These are phyloP conservation scores for Catharus bicknelli DNA, from an alignment of 2,113 vertebrate species.

Conservation along the genomic window DNA sequence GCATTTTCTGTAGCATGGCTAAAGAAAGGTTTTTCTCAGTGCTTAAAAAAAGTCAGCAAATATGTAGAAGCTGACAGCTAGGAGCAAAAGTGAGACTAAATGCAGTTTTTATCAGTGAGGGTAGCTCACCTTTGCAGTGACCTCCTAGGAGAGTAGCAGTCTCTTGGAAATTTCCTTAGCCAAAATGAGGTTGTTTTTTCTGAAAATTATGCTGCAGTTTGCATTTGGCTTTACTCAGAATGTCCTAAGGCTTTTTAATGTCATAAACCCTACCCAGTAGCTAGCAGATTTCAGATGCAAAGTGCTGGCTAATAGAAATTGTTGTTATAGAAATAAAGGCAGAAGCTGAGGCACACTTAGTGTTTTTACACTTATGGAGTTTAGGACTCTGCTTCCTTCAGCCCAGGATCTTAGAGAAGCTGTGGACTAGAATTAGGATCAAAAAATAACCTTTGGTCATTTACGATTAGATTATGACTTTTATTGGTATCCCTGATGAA, in stretches of 20 bases:
- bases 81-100: neutral
- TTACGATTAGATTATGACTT: neutral
- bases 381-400: neutral
- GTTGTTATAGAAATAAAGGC: neutral
- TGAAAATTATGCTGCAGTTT: neutral
- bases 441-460: neutral
- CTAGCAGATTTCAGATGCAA: neutral
- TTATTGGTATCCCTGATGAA: neutral
- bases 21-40: neutral
- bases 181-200: neutral
- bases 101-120: neutral
- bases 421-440: neutral
- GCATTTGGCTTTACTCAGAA: neutral
- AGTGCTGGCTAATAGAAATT: neutral
- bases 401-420: neutral
- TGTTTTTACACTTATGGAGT: rapidly evolving
- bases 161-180: neutral
- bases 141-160: neutral
- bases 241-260: neutral
- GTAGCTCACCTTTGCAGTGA: neutral
- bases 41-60: neutral
- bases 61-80: neutral
- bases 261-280: neutral
- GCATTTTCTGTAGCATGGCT: neutral
- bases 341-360: neutral